Conservation (phyloP, 2,113 vertebrate genomes). For the Piaya cayana region DNA sequence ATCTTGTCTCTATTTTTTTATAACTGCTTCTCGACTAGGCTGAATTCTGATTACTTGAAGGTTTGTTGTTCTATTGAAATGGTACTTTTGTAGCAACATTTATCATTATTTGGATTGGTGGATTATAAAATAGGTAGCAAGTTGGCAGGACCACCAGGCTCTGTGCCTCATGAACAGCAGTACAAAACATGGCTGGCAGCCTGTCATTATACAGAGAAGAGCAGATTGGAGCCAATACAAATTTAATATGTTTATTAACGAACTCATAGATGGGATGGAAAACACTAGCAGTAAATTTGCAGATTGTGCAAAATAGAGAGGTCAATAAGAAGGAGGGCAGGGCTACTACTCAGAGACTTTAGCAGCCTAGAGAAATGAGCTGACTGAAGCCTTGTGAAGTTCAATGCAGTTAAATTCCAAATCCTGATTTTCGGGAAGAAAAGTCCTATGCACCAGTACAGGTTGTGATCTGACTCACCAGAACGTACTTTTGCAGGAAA, state of each 20-base stretch:
- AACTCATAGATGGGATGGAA: not conserved
- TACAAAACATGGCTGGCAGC: not conserved
- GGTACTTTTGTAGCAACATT: not conserved
- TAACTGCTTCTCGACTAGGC: not conserved
- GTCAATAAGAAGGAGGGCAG: not conserved
- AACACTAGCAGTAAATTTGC: not conserved
- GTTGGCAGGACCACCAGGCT: not conserved
- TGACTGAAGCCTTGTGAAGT: not conserved
- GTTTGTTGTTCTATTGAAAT: not conserved
- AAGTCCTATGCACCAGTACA: not conserved
- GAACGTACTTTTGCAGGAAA: not conserved
- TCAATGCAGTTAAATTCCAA: not conserved
- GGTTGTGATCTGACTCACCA: rapidly evolving
- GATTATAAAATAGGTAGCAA: not conserved
- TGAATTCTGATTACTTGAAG: not conserved
- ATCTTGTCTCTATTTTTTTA: not conserved
- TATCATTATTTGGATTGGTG: not conserved
- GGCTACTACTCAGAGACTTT: not conserved
- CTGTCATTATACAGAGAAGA: not conserved
- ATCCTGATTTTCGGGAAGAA: not conserved
- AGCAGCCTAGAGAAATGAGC: not conserved
- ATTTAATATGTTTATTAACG: not conserved
- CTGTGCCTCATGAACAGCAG: not conserved
- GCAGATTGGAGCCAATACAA: not conserved
- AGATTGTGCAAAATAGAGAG: not conserved